Evolutionary conservation across 1,140 invertebrate genomes (phyloP).

Genomic region (Bombyx mandarina): DNA sequence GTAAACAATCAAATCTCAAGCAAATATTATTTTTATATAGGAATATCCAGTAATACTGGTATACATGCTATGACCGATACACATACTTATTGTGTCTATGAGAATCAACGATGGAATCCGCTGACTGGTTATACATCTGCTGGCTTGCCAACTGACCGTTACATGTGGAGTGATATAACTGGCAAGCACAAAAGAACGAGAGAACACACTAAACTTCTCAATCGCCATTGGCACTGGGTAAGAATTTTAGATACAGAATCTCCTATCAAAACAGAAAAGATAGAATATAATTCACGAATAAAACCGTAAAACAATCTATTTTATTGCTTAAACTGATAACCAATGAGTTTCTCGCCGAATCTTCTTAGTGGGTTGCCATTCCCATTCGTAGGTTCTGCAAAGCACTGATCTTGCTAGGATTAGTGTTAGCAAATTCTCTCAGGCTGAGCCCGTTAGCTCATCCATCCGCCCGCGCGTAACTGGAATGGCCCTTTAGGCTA

Average conservation of each 20-base stretch:
- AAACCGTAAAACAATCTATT: no score
- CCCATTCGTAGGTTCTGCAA: no score
- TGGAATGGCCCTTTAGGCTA: no score
- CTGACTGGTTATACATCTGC: conserved; percentile 88
- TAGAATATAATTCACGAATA: no score
- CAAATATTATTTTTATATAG: not conserved
- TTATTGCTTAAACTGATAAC: no score
- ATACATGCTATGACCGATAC: conserved; percentile 86
- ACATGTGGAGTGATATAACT: conserved; percentile 91
- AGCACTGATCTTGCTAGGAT: no score
- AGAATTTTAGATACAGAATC: conserved; percentile 13
- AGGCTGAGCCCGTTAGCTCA: no score
- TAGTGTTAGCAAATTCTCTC: no score
- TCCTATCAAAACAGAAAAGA: no score
- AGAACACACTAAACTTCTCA: conserved; percentile 88
- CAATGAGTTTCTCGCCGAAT: no score
- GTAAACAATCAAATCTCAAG: not conserved
- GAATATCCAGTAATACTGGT: conserved; percentile 74
- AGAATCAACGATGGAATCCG: conserved; percentile 95
- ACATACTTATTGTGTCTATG: conserved; percentile 89
- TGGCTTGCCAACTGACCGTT: conserved; percentile 88
- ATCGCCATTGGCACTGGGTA: conserved; percentile 92
- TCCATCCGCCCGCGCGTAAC: no score
- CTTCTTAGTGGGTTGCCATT: no score
- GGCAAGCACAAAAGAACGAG: conserved; percentile 85